These are phyloP conservation scores for Phalanger gymnotis DNA, from an alignment of 2,797 vertebrate genomes.

Conservation along the genomic window DNA sequence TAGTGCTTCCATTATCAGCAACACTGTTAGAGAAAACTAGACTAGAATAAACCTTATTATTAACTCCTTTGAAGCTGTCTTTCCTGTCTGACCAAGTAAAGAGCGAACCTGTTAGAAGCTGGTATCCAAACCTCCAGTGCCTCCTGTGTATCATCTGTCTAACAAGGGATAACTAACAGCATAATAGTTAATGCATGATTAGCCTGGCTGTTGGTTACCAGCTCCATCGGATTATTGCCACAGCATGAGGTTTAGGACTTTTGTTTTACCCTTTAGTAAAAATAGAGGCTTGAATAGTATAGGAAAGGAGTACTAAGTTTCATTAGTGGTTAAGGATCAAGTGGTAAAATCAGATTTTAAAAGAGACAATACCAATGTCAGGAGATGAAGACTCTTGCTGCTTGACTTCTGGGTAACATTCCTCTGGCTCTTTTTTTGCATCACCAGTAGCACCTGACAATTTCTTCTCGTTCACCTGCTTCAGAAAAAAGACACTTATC, in stretches of 20 bases:
- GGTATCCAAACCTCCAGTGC: no score
- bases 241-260: background rate
- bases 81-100: no score
- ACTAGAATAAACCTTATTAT: no score
- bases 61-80: no score
- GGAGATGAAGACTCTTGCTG: conserved; percentile 27
- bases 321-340: conserved; percentile 28
- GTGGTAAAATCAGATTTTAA: conserved; percentile 16
- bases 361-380: conserved; percentile 68
- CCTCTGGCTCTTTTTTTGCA: conserved; percentile 25
- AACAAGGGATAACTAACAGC: background rate
- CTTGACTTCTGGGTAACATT: conserved; percentile 12
- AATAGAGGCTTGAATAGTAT: background rate
- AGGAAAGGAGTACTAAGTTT: conserved; percentile 24
- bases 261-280: background rate
- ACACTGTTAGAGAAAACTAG: no score
- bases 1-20: no score
- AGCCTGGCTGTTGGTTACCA: background rate
- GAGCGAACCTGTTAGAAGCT: no score
- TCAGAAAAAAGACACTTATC: conserved; percentile 42
- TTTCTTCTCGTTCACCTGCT: conserved; percentile 67
- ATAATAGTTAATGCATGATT: background rate
- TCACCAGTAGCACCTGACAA: conserved; percentile 48
- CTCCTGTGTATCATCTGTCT: no score
- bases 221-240: background rate